These are phyloP conservation scores for Lobophora halterata DNA, from an alignment of 2,888 invertebrate genomes.

Conservation along the genomic window DNA sequence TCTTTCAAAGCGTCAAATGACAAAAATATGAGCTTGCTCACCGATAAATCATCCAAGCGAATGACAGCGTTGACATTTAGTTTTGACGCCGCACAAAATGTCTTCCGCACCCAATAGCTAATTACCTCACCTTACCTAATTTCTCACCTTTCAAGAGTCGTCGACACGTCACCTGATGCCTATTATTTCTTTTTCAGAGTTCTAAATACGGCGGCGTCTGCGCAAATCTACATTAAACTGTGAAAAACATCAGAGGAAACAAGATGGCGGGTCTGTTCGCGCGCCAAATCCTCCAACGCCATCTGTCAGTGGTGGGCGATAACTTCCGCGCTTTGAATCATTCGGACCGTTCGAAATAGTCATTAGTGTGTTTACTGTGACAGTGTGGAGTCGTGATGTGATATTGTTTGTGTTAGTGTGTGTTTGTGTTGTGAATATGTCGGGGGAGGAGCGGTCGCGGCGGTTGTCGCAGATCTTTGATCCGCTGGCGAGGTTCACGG, in stretches of 20 bases:
- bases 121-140: slow-evolving; percentile 65
- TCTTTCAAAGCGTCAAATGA: slow-evolving; percentile 31
- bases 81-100: slow-evolving; percentile 53
- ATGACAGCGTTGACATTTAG: slow-evolving; percentile 47
- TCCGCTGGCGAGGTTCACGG: slow-evolving; percentile 87
- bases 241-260: slow-evolving; percentile 63
- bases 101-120: slow-evolving; percentile 44
- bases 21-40: slow-evolving; percentile 30
- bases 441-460: slow-evolving; percentile 83
- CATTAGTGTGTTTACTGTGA: slow-evolving; percentile 60
- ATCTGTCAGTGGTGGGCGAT: slow-evolving; percentile 52
- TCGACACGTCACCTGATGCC: slow-evolving; percentile 52
- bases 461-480: slow-evolving; percentile 92
- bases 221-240: slow-evolving; percentile 58
- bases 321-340: slow-evolving; percentile 62
- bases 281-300: slow-evolving; percentile 65
- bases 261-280: slow-evolving; percentile 66
- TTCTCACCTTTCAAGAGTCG: slow-evolving; percentile 44
- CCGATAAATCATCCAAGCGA: slow-evolving; percentile 27
- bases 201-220: slow-evolving; percentile 56
- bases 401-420: slow-evolving; percentile 55
- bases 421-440: slow-evolving; percentile 75
- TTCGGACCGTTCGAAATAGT: slow-evolving; percentile 68
- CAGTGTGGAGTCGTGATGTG: slow-evolving; percentile 67
- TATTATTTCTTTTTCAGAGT: slow-evolving; percentile 69